Conservation (phyloP, 2,797 vertebrate genomes). For the Cephalopachus bancanus region DNA sequence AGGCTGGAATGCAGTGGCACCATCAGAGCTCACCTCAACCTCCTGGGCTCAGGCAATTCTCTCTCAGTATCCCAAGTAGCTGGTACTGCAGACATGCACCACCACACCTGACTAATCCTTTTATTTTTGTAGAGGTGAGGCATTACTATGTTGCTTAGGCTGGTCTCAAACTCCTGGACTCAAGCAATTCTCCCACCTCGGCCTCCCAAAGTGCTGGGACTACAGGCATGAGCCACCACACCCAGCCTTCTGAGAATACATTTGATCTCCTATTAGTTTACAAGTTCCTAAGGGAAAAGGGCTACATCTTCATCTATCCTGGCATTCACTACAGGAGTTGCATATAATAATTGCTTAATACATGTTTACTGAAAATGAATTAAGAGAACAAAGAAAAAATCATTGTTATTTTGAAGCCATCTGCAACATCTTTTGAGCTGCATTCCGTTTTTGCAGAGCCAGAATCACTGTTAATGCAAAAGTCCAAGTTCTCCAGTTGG, state of each 20-base stretch:
- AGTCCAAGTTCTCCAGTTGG: background rate
- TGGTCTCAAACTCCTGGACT: too few species aligned
- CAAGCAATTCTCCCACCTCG: too few species aligned
- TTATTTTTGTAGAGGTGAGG: too few species aligned
- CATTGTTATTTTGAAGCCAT: background rate
- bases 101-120: too few species aligned
- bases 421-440: background rate
- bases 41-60: too few species aligned
- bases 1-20: too few species aligned
- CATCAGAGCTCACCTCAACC: too few species aligned
- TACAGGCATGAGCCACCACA: too few species aligned
- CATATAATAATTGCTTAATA: background rate
- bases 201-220: too few species aligned
- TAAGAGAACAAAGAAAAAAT: conserved; percentile 5
- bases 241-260: background rate
- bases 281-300: background rate
- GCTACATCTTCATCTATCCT: background rate
- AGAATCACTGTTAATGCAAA: background rate
- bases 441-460: background rate
- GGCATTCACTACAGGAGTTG: background rate
- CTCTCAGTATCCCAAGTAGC: too few species aligned
- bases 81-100: too few species aligned
- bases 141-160: too few species aligned
- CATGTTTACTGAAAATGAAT: background rate
- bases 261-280: background rate